Base-by-base conservation (phyloP, 2,888 invertebrate genomes). In the Leistus spinibarbis region DNA sequence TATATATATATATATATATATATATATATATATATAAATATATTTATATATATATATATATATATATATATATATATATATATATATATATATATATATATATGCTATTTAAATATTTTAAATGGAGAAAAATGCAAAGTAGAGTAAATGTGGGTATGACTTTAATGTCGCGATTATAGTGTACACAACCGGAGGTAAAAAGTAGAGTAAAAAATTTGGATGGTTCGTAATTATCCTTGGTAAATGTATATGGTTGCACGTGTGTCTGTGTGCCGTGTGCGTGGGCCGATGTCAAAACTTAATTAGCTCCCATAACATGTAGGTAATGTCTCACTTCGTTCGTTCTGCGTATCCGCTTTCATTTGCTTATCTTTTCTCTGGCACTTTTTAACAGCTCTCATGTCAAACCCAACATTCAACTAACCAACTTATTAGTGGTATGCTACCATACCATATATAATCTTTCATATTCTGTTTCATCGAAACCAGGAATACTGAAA, bases 221-320 rank as follows among this genome's bases (percentile, higher is more conserved):
- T 7, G 40, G 10, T 13, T 40, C 40, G 40, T 13, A 40, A 40
- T 40, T 40, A 40, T 40, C 40, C 10, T 5, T 40, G 40, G 40
- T 7, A 40, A 10, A 40, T 40, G 3, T 40, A 40, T 40, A 13
- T 10, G 40, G 10, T 10, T 3, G 56, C 20, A 3, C 2, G 60
- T 60, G 17, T 19, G 4, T 60, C 3, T 60, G 24, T 71, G 54
- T 64, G 27, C 54, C 40, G 72, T 22, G 19, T 72, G 71, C 65
- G 72, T 72, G 72, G 72, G 72, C 22, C 24, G 72, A 64, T 72
- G 72, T 72, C 72, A 72, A 72, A 72, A 72, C 72, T 72, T 72
- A 72, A 72, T 72, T 72, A 72, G 66, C 72, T 57, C 71, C 23
- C 63, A 66, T 72, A 72, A 65, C 65, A 72, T 72, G 72, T 57